phyloP scores from a whole-genome alignment of 35 echinoderm and acorn worm genomes.

The Heliocidaris tuberculata region DNA sequence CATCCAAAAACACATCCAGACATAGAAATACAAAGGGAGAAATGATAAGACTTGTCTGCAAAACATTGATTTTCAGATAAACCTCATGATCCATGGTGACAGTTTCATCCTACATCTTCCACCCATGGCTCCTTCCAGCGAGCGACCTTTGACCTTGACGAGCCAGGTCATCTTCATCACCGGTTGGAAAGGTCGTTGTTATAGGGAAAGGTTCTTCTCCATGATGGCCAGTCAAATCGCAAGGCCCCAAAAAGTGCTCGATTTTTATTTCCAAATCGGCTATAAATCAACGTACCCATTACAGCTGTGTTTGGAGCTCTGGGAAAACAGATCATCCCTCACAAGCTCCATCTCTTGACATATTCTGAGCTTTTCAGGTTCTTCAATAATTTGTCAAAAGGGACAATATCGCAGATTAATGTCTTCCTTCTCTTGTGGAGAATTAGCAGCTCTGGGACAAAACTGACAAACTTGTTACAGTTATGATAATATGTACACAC shows the following conservation, averaged over 20 bases:
- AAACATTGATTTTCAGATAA: not conserved
- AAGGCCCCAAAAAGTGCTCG: too few relatives aligned
- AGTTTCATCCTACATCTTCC: not conserved
- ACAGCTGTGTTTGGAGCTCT: not conserved
- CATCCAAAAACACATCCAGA: not conserved
- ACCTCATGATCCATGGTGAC: not conserved
- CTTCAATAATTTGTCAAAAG: not conserved
- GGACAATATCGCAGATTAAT: too few relatives aligned
- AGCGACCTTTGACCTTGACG: slow-evolving; percentile 8
- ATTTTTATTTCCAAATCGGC: not conserved
- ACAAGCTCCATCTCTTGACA: not conserved
- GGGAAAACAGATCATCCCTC: not conserved
- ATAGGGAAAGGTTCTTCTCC: too few relatives aligned
- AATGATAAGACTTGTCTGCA: not conserved
- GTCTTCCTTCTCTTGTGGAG: too few relatives aligned
- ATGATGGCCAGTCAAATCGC: too few relatives aligned
- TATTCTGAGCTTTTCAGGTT: not conserved
- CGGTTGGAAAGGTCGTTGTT: not conserved
- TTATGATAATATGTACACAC: too few relatives aligned
- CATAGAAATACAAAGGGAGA: not conserved
- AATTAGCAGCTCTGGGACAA: too few relatives aligned
- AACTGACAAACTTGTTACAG: too few relatives aligned
- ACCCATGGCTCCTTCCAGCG: not conserved
- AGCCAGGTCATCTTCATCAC: slow-evolving; percentile 13
- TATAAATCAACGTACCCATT: not conserved